Percentiles rank a stretch among this genome's conserved stretches.
Evolutionary conservation across 2,888 invertebrate genomes (phyloP).

Genomic region (Tiliacea citrago): DNA sequence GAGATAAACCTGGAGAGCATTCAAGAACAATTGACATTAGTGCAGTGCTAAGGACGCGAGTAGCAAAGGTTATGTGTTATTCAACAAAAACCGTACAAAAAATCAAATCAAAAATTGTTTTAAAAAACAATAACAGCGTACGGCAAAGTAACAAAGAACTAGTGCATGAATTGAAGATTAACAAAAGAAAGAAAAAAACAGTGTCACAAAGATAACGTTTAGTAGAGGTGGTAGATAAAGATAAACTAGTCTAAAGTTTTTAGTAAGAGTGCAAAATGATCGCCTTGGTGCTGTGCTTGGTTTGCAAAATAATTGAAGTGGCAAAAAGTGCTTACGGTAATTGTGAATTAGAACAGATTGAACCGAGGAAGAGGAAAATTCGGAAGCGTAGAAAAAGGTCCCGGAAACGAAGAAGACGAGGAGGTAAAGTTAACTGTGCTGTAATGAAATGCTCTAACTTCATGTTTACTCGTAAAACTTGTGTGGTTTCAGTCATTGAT

Average conservation of each 20-base stretch:
- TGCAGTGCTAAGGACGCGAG: conserved; percentile 67
- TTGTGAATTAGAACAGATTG: conserved; percentile 52
- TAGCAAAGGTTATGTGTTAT: conserved; percentile 73
- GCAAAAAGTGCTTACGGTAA: conserved; percentile 68
- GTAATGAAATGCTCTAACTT: conserved; percentile 16
- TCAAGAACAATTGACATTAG: conserved; percentile 66
- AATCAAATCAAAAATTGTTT: conserved; percentile 61
- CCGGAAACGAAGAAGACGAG: conserved; percentile 68
- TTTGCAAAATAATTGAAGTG: conserved; percentile 80
- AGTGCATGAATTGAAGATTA: conserved; percentile 72
- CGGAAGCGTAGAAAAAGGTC: conserved; percentile 59
- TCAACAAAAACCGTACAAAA: conserved; percentile 56
- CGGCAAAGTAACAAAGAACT: conserved; percentile 63
- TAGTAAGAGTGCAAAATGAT: conserved; percentile 78
- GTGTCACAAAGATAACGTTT: conserved; percentile 63
- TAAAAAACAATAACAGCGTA: conserved; percentile 54
- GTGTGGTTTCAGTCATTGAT: conserved; percentile 7
- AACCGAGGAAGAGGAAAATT: conserved; percentile 39
- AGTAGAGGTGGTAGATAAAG: conserved; percentile 54
- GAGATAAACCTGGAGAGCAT: conserved; percentile 60
- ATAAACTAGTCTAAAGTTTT: conserved; percentile 59
- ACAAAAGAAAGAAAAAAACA: conserved; percentile 77
- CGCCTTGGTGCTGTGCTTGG: conserved; percentile 80
- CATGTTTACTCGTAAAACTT: conserved; percentile 21
- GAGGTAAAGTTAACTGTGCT: conserved; percentile 64